phyloP scores from a whole-genome alignment of 2,797 vertebrate genomes.

The Ceryle rudis region DNA sequence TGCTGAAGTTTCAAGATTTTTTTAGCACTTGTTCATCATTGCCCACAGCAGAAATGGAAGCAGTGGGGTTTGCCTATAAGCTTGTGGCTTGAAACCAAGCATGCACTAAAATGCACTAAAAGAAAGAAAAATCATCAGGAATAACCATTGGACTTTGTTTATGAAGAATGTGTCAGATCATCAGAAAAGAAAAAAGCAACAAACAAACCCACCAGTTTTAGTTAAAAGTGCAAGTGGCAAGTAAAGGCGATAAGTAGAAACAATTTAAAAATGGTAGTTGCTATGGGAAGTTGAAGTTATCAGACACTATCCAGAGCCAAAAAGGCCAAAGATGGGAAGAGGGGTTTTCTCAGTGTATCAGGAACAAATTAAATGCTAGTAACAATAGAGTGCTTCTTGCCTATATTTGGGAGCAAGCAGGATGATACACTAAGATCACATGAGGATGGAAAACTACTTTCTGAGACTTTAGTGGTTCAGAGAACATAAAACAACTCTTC shows the following conservation, averaged over 20 bases:
- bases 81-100: not conserved
- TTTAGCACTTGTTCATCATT: not conserved
- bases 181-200: not conserved
- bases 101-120: not conserved
- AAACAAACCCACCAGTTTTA: not conserved
- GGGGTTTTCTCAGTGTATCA: rapidly evolving
- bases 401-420: not conserved
- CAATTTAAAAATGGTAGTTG: not conserved
- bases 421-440: not conserved
- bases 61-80: not conserved
- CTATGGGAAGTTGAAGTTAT: not conserved
- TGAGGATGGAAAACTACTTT: not conserved
- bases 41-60: not conserved
- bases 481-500: not conserved
- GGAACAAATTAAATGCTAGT: not conserved
- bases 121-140: not conserved
- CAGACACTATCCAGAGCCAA: not conserved
- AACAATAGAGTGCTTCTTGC: rapidly evolving
- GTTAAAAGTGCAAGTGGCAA: not conserved
- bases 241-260: not conserved
- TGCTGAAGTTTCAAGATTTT: not conserved
- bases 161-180: not conserved
- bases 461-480: not conserved
- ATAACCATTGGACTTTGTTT: not conserved
- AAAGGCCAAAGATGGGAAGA: not conserved